Conservation (phyloP, 2,888 invertebrate species). For the Pseudanteris insignis region DNA sequence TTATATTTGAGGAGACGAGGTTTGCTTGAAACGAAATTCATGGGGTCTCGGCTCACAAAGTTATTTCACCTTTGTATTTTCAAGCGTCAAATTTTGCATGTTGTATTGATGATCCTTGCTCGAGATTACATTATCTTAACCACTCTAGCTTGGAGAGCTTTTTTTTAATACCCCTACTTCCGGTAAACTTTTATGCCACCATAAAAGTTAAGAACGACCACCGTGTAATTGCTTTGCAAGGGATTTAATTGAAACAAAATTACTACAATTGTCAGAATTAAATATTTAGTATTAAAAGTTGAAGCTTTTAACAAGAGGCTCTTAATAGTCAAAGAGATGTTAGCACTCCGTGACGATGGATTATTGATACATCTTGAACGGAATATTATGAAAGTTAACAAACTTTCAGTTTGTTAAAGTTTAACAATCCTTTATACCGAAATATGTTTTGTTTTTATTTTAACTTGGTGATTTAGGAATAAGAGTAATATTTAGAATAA, state of each 20-base stretch:
- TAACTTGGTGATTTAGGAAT: no score
- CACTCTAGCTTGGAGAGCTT: constrained; percentile 9
- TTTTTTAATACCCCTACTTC: constrained; percentile 5
- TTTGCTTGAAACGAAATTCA: constrained; percentile 9
- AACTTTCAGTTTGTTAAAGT: no score
- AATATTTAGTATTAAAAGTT: no score
- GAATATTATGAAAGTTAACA: no score
- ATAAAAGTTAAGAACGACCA: constrained; percentile 30
- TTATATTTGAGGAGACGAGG: constrained; percentile 16
- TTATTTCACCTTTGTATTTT: constrained; percentile 14
- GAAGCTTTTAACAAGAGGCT: constrained; percentile 34
- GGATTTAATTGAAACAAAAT: constrained; percentile 35
- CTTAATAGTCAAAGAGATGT: no score
- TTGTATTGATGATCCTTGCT: constrained; percentile 28
- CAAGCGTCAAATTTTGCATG: constrained; percentile 17
- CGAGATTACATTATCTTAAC: constrained; percentile 17
- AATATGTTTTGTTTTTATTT: no score
- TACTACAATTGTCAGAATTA: constrained; percentile 16
- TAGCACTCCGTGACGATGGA: no score
- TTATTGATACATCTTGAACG: no score
- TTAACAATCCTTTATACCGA: no score
- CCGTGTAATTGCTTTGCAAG: constrained; percentile 29
- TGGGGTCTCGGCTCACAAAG: background rate
- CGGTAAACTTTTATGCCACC: constrained; percentile 30
- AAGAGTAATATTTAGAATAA: no score